Base-by-base conservation (phyloP, 2,888 invertebrate genomes). In the Cistogaster globosa region DNA sequence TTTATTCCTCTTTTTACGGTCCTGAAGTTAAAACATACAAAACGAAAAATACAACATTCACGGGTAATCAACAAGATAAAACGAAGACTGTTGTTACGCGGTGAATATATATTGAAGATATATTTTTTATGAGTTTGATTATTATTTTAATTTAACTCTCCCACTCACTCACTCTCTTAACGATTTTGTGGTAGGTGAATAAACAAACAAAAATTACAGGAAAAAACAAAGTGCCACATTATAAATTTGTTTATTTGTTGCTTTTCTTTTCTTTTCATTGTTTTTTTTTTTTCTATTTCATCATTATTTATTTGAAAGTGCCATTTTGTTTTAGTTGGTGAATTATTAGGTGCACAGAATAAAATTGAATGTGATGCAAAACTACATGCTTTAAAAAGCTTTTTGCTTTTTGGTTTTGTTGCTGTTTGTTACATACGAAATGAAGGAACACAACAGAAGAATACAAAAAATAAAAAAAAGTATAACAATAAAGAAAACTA, bases 301-400 rank as follows among this genome's bases (percentile, higher is more conserved):
- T n/a, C n/a, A n/a, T n/a, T n/a, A n/a, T 45, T 53, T 60, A 71
- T 82, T 82, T 82, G 74, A 82, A 85, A 85, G 67, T 85, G 82
- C 85, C 85, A 85, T 85, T 85, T 85, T 85, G 85, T 85, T 85
- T 85, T 67, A 71, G 78, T 79, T 75, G 71, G 63, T 82, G 78
- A 82, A 75, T 85, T 85, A 85, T 85, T 85, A 85, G 85, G 85
- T 78, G 78, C 85, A 63, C 85, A 85, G 85, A 85, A 85, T 42
- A 48, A 42, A 63, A 71, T 85, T 85, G 82, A 85, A 82, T 75
- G 82, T 69, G 63, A 69, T 78, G 78, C 78, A 74, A 76, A 80
- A 80, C 71, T 76, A 76, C 71, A 80, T 42, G 67, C 45, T 60
- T 36, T 63, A 57, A 80, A 26, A 67, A 74, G 51, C 45, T 58